These are phyloP conservation scores for Drosophila grimshawi DNA, from an alignment of 1,140 invertebrate species.

Conservation along the genomic window DNA sequence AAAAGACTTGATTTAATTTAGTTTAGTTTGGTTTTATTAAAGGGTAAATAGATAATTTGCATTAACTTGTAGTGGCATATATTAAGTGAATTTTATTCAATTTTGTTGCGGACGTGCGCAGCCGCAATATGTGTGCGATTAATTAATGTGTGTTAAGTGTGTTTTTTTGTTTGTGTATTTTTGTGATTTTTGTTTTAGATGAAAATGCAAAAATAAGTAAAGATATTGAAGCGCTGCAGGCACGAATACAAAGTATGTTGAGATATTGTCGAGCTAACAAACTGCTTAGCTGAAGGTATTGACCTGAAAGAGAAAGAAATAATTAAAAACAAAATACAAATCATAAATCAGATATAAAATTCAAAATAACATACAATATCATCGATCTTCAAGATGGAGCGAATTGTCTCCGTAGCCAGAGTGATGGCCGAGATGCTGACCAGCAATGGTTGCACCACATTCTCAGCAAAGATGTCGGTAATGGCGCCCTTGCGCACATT, in stretches of 20 bases:
- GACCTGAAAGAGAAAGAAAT: conserved; percentile 51
- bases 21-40: conserved; percentile 6
- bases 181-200: conserved; percentile 40
- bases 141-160: conserved; percentile 18
- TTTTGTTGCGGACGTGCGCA: conserved; percentile 41
- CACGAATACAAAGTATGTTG: conserved; percentile 28
- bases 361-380: conserved; percentile 92
- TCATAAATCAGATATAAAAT: not conserved
- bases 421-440: conserved; percentile 97
- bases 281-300: conserved; percentile 76
- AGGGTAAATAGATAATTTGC: conserved; percentile 57
- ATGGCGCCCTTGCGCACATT: conserved; percentile 98
- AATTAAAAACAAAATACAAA: not conserved
- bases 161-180: conserved; percentile 26
- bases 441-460: conserved; percentile 98
- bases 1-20: not conserved
- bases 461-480: conserved; percentile 98
- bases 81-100: conserved; percentile 76
- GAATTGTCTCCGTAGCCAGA: conserved; percentile 98
- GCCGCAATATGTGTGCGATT: conserved; percentile 44
- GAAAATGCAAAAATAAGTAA: conserved; percentile 57
- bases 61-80: conserved; percentile 51
- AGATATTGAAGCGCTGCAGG: conserved; percentile 42
- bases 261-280: conserved; percentile 10
- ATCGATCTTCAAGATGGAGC: conserved; percentile 99